Base-by-base conservation (phyloP, 2,888 invertebrate genomes). In the Acronicta leporina region DNA sequence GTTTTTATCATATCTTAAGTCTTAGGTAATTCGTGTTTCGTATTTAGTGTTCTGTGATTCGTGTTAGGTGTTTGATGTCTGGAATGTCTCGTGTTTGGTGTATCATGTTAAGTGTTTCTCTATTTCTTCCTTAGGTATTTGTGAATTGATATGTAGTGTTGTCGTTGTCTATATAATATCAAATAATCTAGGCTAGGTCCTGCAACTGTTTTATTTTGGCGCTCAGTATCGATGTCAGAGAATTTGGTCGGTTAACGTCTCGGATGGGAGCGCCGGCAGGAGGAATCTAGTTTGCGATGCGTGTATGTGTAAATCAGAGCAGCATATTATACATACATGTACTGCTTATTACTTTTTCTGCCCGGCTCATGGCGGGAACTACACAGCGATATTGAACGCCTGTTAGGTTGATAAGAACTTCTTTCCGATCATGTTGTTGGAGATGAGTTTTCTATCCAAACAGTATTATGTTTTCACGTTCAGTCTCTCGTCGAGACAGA, bases 361-460 rank as follows among this genome's bases (percentile, higher is more conserved):
- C 8, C 1, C 9, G 16, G 41, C 15, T 47, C 10, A 16, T 8
- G 16, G 27, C 13, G 14, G 14, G 2, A 40, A 4, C 3, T 35
- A n/a, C 42, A 13, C 15, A 35, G 33, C 14, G 20, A 33, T 35
- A 20, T 20, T 44, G 33, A 52, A 4, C 20, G 20, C 43, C 7
- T 43, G n/a, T 43, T 33, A 14, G 4, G 5, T 43, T 20, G 43
- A 43, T 43, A 35, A 27, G 27, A 52, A 43, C 35, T n/a, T 14
- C n/a, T 5, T 20, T 20, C 13, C 20, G 33, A 35, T 13, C n/a
- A 52, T 6, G 33, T 14, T 20, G 16, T 52, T 20, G 43, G 20
- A 33, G n/a, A 44, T 20, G 43, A n/a, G 51, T 43, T 43, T 20
- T 49, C 6, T 52, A 52, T 43, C 35, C 20, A 20, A 52, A 43